Base-by-base conservation (phyloP, 2,888 invertebrate species). In the Idaea straminata region DNA sequence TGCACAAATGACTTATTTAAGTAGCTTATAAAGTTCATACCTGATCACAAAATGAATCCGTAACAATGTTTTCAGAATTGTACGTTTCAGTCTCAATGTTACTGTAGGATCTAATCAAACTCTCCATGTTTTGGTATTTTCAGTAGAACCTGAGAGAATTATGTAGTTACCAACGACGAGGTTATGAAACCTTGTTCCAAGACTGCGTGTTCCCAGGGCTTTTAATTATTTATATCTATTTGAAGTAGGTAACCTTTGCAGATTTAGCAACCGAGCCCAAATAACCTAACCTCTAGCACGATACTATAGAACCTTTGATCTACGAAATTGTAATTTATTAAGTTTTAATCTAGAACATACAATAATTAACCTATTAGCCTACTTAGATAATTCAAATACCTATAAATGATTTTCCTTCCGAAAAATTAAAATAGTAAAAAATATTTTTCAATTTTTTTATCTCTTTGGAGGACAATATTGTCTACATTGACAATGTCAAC, bases 1-100 rank as follows among this genome's bases (percentile, higher is more conserved):
- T 57, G 60, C 13, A 15, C 60, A 61, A 62, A 57, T 6, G 64
- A 59, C 25, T 15, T 6, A 47, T 35, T 16, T 64, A 64, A 25
- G 25, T 25, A 25, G 25, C 25, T 25, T 25, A 25, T 71, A 47
- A 47, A 47, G 47, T 47, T 47, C 47, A 47, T 83, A 92, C 92
- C 87, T 92, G 92, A 61, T 92, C 92, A 68, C 85, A 82, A 59
- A 89, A 86, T 60, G 91, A 83, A 74, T 86, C 86, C 1, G 90
- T 89, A 16, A 80, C 84, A 63, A 93, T 78, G 69, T 93, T 93
- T 83, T 96, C 96, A 75, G 94, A 94, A 77, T 95, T 89, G 78
- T 94, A 95, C 71, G 85, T 87, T 74, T 93, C 89, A 58, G 79
- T 70, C 60, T 75, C 75, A 69, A 92, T 86, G 66, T 90, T 90